phyloP scores from a whole-genome alignment of 1,140 invertebrate species.

The Drosophila lacertosa region DNA sequence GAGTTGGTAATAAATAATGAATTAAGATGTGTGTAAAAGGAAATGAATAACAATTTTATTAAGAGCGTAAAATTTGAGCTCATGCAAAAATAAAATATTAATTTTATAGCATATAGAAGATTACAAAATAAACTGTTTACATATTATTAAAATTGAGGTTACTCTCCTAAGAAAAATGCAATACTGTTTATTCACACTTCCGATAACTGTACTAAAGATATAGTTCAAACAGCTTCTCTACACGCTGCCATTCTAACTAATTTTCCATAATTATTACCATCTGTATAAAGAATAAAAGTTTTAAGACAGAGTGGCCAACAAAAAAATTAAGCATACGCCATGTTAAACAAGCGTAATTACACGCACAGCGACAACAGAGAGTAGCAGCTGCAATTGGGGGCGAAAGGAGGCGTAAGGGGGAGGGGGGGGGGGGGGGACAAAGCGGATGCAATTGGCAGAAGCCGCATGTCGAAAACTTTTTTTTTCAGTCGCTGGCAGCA shows the following conservation, averaged over 20 bases:
- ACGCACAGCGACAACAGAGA: slow-evolving; percentile 39
- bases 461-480: slow-evolving; percentile 58
- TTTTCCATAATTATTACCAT: background rate
- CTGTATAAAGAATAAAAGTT: slow-evolving; percentile 9
- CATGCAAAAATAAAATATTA: too few relatives aligned
- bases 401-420: background rate
- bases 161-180: too few relatives aligned
- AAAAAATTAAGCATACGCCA: slow-evolving; percentile 76
- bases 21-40: too few relatives aligned
- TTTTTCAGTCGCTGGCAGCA: slow-evolving; percentile 23
- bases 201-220: too few relatives aligned
- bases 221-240: background rate
- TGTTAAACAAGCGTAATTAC: slow-evolving; percentile 77
- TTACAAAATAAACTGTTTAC: too few relatives aligned
- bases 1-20: too few relatives aligned
- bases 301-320: slow-evolving; percentile 11
- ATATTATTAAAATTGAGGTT: too few relatives aligned
- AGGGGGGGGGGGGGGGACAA: too few relatives aligned
- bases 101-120: too few relatives aligned
- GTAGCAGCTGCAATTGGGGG: background rate
- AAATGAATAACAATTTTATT: too few relatives aligned
- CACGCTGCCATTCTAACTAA: slow-evolving; percentile 1
- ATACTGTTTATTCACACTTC: too few relatives aligned
- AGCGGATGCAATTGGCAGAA: slow-evolving; percentile 35
- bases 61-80: too few relatives aligned